Base-by-base conservation (phyloP, 2,888 invertebrate genomes). In the Parnassius apollo region DNA sequence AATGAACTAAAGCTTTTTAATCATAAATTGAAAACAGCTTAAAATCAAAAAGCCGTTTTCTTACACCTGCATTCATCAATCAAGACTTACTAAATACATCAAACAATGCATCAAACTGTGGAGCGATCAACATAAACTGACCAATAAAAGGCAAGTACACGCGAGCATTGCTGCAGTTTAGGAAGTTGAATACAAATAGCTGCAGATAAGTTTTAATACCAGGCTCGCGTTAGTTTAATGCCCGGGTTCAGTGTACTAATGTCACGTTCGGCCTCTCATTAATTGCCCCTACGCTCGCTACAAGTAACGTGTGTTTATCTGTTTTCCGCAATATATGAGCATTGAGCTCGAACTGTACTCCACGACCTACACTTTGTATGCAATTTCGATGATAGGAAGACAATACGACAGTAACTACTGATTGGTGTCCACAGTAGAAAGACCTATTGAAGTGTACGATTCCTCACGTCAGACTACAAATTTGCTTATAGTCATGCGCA, bases 171-270 rank as follows among this genome's bases (percentile, higher is more conserved):
- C 68, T 75, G 76, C 77, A 78, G 79, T 83, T 86, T 88, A 88
- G 90, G 91, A 90, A 91, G 89, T 90, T 71, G 81, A 88, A 89
- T 87, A 86, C 86, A 89, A 88, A 88, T 87, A 84, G 82, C 87
- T 82, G 78, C 82, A 88, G 90, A 91, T 90, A 91, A 90, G 86
- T 89, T 88, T 89, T 91, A 91, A 91, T 91, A 85, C 82, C 76
- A 73, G 85, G 82, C 81, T 82, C 71, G 81, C 73, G 80, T 74
- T 76, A 75, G 79, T 82, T 79, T 88, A 91, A 91, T 91, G 85
- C 77, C 74, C 75, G 81, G 85, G 88, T 89, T 85, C 85, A 83
- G 77, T 82, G 78, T 76, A 80, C 88, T 91, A 88, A 91, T 88
- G 90, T 90, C 91, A 91, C 91, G 91, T 91, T 88, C 85, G 82